phyloP scores from a whole-genome alignment of 2,113 vertebrate species.

The Bambusicola thoracicus region DNA sequence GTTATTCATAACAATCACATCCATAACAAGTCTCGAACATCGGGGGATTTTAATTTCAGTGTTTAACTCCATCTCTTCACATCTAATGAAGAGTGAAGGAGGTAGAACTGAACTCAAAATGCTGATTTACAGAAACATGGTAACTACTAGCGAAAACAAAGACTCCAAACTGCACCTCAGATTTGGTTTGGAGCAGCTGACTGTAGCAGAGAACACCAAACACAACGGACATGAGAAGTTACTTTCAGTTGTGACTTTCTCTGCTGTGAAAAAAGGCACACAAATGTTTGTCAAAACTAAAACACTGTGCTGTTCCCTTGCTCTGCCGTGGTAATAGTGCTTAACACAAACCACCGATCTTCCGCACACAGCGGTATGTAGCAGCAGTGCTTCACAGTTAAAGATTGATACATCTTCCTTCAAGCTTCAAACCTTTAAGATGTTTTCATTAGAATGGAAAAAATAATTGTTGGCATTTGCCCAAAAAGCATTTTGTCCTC shows the following conservation, averaged over 20 bases:
- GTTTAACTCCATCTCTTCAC: neutral
- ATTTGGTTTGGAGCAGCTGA: neutral
- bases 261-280: neutral
- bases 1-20: neutral
- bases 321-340: neutral
- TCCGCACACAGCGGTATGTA: neutral
- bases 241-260: neutral
- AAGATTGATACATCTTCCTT: neutral
- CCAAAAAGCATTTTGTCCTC: neutral
- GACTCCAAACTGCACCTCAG: neutral
- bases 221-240: neutral
- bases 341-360: neutral
- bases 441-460: neutral
- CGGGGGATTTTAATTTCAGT: neutral
- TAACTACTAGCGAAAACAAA: neutral
- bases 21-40: neutral
- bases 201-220: neutral
- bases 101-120: neutral
- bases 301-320: neutral
- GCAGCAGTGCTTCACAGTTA: neutral
- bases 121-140: neutral
- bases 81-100: neutral
- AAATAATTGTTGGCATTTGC: neutral
- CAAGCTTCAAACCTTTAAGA: neutral
- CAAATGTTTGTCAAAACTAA: neutral